These are phyloP conservation scores for Harlomillsia oculata DNA, from an alignment of 1,140 invertebrate species.

Conservation along the genomic window DNA sequence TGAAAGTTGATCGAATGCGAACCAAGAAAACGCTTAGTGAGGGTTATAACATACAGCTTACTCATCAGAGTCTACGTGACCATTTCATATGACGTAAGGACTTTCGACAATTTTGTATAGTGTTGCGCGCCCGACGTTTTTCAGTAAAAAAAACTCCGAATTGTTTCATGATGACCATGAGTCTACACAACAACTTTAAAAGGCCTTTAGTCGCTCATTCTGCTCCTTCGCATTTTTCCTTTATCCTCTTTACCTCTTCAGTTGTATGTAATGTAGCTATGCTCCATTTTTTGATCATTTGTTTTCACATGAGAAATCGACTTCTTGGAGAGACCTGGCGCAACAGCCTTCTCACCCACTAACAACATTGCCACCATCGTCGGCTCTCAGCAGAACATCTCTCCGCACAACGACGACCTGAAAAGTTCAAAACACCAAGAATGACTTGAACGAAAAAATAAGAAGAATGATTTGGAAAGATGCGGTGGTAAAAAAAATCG, in stretches of 20 bases:
- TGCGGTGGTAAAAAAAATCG: too few relatives aligned
- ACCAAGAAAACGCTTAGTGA: too few relatives aligned
- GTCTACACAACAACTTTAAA: not conserved
- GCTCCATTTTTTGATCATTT: conserved; percentile 13
- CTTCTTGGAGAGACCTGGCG: conserved; percentile 2
- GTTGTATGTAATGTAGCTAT: too few relatives aligned
- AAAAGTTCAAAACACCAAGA: conserved; percentile 1
- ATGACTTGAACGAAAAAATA: conserved; percentile 4
- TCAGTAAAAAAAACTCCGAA: conserved; percentile 3
- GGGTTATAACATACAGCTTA: too few relatives aligned
- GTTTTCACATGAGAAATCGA: conserved; percentile 13
- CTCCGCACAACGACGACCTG: not conserved
- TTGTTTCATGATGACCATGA: not conserved
- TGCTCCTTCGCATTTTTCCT: too few relatives aligned
- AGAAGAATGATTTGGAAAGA: too few relatives aligned
- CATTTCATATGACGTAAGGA: conserved; percentile 27
- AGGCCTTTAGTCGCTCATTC: too few relatives aligned
- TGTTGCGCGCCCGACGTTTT: conserved; percentile 7
- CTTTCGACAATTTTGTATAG: conserved; percentile 17
- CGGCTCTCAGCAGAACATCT: too few relatives aligned
- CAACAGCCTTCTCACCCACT: too few relatives aligned
- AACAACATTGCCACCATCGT: too few relatives aligned
- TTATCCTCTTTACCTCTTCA: too few relatives aligned
- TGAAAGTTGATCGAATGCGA: too few relatives aligned
- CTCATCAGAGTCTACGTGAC: conserved; percentile 14